Evolutionary conservation across 2,888 invertebrate genomes (phyloP).

Genomic region (Leptopterna dolabrata): DNA sequence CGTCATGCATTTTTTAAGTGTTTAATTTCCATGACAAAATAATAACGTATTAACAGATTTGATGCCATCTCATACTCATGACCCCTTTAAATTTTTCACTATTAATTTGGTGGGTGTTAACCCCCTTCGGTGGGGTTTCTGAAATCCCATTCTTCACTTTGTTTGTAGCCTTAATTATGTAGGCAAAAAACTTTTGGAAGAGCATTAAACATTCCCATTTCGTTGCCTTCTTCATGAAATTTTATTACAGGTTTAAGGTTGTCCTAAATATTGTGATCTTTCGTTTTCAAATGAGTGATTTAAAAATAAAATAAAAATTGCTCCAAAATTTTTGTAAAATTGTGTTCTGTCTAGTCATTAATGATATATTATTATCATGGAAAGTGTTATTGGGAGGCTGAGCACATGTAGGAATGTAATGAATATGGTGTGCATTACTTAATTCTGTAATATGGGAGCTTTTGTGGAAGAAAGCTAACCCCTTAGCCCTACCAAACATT

Average conservation of each 20-base stretch:
- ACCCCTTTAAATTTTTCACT: too few species aligned
- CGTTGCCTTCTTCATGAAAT: neutral
- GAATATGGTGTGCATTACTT: neutral
- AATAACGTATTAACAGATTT: too few species aligned
- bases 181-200: too few species aligned
- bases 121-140: too few species aligned
- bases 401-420: conserved; percentile 32
- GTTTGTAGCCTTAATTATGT: too few species aligned
- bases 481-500: conserved; percentile 11
- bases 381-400: conserved; percentile 1
- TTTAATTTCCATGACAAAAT: too few species aligned
- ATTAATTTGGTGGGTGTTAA: too few species aligned
- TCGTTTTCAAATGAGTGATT: neutral
- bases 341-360: conserved; percentile 52
- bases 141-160: too few species aligned
- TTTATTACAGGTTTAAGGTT: neutral
- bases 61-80: too few species aligned
- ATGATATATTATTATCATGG: neutral
- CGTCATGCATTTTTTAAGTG: too few species aligned
- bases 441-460: conserved; percentile 3
- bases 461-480: neutral
- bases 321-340: conserved; percentile 8
- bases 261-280: neutral
- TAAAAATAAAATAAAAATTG: neutral
- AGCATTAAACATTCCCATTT: neutral